Evolutionary conservation across 2,113 vertebrate species (phyloP).

Genomic region (Salvelinus namaycush): DNA sequence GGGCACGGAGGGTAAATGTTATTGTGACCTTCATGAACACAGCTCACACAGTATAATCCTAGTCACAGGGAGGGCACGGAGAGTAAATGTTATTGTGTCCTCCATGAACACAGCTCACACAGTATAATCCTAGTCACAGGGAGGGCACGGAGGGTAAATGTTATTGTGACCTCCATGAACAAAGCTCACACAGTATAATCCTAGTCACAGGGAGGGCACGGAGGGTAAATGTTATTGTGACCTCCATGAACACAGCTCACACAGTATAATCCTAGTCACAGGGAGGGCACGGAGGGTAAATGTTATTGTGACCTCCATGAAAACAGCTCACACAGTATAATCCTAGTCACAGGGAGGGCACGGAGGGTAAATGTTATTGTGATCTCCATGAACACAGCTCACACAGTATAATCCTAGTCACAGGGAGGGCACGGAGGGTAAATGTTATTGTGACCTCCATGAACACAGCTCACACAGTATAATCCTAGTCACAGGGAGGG

Average conservation of each 20-base stretch:
- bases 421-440: not conserved
- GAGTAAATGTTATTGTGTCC: not conserved
- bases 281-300: not conserved
- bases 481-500: no score
- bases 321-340: conserved; percentile 10
- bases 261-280: not conserved
- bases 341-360: not conserved
- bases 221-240: conserved; percentile 12
- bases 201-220: not conserved
- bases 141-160: not conserved
- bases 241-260: conserved; percentile 13
- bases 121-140: not conserved
- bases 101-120: conserved; percentile 14
- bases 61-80: not conserved
- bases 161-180: conserved; percentile 17
- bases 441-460: not conserved
- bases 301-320: conserved; percentile 20
- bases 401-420: conserved; percentile 3
- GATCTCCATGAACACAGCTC: conserved; percentile 11
- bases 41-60: conserved; percentile 8
- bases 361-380: conserved; percentile 8
- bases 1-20: not conserved
- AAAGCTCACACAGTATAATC: conserved; percentile 10
- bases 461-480: no score
- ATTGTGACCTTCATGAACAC: conserved; percentile 13